Evolutionary conservation across 2,797 vertebrate genomes (phyloP), one percentile per base, ranked within the genome.

Genomic region (Arctocebus calabarensis): DNA sequence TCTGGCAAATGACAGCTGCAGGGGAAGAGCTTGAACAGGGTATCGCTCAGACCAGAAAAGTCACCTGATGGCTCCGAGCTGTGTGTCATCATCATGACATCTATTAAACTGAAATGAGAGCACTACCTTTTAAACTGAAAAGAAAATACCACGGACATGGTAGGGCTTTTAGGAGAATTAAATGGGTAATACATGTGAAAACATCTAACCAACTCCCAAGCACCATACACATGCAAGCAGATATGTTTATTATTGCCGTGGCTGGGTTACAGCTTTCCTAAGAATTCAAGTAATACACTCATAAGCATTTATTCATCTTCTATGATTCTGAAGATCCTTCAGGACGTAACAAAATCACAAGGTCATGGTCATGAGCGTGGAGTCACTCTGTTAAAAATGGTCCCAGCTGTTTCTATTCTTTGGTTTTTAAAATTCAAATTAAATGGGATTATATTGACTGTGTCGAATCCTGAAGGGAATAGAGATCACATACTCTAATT

Each of bases 321-420:
- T 23, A 3, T 96, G 96, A 92, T 74, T 91, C 93, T 90, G 75
- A 95, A 81, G 61, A 43, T 71, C 43, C 83, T 93, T 75, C 22
- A 34, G 88, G 89, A 93, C 91, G 77, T 88, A 94, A 48, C 71
- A 70, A 40, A 82, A 40, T 66, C 84, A 64, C 73, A 40, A 37
- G 48, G 37, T 94, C 88, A 55, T 57, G 10, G 14, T 71, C 9
- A 0, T 34, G 5, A 89, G 70, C 14, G 13, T 68, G 22, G 40
- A 68, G 34, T 34, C 37, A 66, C 90, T 95, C 70, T 90, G 45
- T 37, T 82, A 61, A 22, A 71, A 48, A 52, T 32, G 71, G 34
- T 48, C 64, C 32, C 71, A 19, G 59, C 62, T 86, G 0, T 48
- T 75, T 86, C 9, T 43, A 16, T 45, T 75, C 70, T 87, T 88